Evolutionary conservation across 2,888 invertebrate genomes (phyloP).

Genomic region (Tinea semifulvella): DNA sequence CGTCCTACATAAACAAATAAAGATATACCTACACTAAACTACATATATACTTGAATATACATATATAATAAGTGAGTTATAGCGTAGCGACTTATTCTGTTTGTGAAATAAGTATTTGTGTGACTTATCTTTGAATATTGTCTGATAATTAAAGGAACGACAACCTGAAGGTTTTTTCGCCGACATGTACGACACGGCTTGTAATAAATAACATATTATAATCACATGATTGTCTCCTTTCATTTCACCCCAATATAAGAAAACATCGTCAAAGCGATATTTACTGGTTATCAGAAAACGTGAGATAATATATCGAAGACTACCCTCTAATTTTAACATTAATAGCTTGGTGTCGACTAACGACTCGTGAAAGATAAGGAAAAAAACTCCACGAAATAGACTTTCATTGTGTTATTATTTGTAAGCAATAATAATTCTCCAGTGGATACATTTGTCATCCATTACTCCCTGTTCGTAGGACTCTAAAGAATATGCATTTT

Average conservation of each 20-base stretch:
- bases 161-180: too few species aligned
- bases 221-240: background rate
- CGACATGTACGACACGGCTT: too few species aligned
- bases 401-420: background rate
- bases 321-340: slow-evolving; percentile 20
- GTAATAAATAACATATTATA: too few species aligned
- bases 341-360: slow-evolving; percentile 22
- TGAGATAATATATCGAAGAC: slow-evolving; percentile 10
- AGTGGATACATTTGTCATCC: slow-evolving; percentile 13
- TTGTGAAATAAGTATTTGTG: too few species aligned
- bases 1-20: too few species aligned
- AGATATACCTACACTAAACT: too few species aligned
- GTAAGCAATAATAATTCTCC: slow-evolving; percentile 2
- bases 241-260: background rate
- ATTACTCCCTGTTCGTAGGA: slow-evolving; percentile 7
- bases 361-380: slow-evolving; percentile 36
- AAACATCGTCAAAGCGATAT: slow-evolving; percentile 3
- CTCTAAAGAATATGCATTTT: background rate
- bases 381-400: slow-evolving; percentile 10
- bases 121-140: too few species aligned
- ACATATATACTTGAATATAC: too few species aligned
- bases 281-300: slow-evolving; percentile 2
- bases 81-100: too few species aligned
- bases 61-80: too few species aligned
- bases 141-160: too few species aligned